Conservation (phyloP, 2,113 vertebrate species). For the Marmota flaviventris region DNA sequence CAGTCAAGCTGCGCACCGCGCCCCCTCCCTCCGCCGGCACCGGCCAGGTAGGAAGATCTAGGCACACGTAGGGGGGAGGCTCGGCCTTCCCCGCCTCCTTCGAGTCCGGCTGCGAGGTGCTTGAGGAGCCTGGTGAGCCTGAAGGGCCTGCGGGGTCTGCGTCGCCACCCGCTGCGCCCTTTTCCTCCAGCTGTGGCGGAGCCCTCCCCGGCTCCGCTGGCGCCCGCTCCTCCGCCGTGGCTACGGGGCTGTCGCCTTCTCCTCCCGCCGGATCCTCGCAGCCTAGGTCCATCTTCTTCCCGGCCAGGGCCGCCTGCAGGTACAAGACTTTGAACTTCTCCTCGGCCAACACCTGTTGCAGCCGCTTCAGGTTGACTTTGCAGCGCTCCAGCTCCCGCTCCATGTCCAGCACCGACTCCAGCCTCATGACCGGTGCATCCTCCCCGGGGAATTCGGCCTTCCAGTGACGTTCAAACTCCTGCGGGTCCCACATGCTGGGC, state of each 20-base stretch:
- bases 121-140: too few species aligned
- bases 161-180: conserved; percentile 68
- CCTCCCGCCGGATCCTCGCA: conserved; percentile 52
- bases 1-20: conserved; percentile 74
- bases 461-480: conserved; percentile 94
- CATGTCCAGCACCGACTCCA: conserved; percentile 90
- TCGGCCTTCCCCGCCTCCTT: background rate
- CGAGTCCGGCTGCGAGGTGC: accelerated
- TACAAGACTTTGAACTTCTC: conserved; percentile 96
- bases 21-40: conserved; percentile 78
- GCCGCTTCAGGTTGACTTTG: conserved; percentile 89
- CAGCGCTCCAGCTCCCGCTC: conserved; percentile 92
- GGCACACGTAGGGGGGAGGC: background rate
- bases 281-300: conserved; percentile 79
- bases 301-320: conserved; percentile 92
- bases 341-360: conserved; percentile 93
- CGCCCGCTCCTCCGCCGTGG: background rate
- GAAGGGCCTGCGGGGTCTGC: conserved; percentile 54
- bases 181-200: background rate
- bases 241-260: background rate
- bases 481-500: conserved; percentile 92
- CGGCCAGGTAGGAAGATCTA: conserved; percentile 60
- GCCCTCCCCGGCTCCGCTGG: background rate
- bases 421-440: conserved; percentile 89
- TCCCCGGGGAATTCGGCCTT: conserved; percentile 93